Conservation (phyloP, 1,140 invertebrate species). For the Ooceraea biroi region DNA sequence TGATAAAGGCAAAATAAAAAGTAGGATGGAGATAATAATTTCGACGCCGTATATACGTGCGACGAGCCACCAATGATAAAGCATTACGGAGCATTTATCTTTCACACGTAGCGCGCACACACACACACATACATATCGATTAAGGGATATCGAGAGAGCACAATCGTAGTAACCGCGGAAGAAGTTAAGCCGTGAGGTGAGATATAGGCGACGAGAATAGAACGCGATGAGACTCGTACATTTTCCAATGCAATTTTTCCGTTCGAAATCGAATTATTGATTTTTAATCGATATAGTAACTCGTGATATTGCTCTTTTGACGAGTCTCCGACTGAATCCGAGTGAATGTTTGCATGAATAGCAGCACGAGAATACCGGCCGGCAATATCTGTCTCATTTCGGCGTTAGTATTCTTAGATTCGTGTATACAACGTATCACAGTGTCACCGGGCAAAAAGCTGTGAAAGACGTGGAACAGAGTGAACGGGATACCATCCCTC, state of each 20-base stretch:
- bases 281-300: no score
- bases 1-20: conserved; percentile 57
- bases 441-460: conserved; percentile 8
- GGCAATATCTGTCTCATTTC: conserved; percentile 5
- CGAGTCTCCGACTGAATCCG: no score
- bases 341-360: no score
- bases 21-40: conserved; percentile 55
- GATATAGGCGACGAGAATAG: conserved; percentile 24
- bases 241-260: neutral
- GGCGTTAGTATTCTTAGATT: neutral
- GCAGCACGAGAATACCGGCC: neutral
- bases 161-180: neutral
- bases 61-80: neutral
- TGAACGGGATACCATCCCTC: conserved; percentile 12
- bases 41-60: neutral
- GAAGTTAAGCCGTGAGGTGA: conserved; percentile 9
- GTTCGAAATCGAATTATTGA: neutral
- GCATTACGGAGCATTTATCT: neutral
- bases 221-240: neutral
- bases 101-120: neutral
- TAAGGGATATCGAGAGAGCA: neutral
- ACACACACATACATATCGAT: neutral
- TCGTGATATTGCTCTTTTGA: no score
- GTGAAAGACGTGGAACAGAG: conserved; percentile 33
- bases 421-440: no score